A percentile compares a stretch with the other conserved stretches of the same genome.
phyloP scores from a whole-genome alignment of 1,140 invertebrate genomes.

The Drosophila oshimai region DNA sequence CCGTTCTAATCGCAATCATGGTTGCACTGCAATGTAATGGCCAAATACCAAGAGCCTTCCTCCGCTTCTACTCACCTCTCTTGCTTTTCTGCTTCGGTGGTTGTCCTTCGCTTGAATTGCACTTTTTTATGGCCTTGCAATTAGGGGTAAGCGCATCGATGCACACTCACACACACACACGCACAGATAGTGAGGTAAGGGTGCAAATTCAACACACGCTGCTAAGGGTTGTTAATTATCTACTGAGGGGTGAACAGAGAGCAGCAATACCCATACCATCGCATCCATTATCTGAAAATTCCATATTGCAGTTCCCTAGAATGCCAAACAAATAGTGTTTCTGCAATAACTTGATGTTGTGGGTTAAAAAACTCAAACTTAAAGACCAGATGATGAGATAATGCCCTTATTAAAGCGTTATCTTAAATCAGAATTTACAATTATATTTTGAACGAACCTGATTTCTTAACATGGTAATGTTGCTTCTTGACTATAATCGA shows the following conservation, averaged over 20 bases:
- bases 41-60: slow-evolving; percentile 48
- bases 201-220: slow-evolving; percentile 11
- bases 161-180: slow-evolving; percentile 14
- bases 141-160: slow-evolving; percentile 72
- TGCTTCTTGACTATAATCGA: too few species aligned
- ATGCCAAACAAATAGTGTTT: slow-evolving; percentile 22
- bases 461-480: too few species aligned
- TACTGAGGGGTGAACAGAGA: slow-evolving; percentile 47
- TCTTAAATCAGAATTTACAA: not conserved
- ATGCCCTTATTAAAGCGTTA: too few species aligned
- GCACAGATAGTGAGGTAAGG: slow-evolving; percentile 25
- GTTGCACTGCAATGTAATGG: slow-evolving; percentile 64
- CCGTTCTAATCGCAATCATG: slow-evolving; percentile 63
- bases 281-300: slow-evolving; percentile 27
- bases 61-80: slow-evolving; percentile 4
- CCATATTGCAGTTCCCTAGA: slow-evolving; percentile 24
- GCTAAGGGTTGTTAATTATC: slow-evolving; percentile 67
- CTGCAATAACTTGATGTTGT: not conserved
- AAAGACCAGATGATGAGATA: not conserved
- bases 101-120: slow-evolving; percentile 80
- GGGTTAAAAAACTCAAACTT: not conserved
- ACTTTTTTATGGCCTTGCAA: slow-evolving; percentile 81
- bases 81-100: slow-evolving; percentile 28
- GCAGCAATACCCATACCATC: slow-evolving; percentile 6
- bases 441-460: too few species aligned